These are phyloP conservation scores for Pheosia gnoma DNA, from an alignment of 2,888 invertebrate species.

Conservation along the genomic window DNA sequence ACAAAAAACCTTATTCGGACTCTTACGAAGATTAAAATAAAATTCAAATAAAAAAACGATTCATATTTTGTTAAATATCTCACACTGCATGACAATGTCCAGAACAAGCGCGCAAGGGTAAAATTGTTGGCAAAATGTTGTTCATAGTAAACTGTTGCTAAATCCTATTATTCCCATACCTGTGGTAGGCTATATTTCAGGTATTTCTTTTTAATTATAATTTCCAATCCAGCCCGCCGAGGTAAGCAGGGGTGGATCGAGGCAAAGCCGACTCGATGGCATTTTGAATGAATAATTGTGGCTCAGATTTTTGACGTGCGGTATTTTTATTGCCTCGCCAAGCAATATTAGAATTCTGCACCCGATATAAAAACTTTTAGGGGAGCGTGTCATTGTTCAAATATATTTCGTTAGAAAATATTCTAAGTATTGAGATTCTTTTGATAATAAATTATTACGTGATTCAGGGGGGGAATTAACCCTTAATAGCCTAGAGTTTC, in stretches of 20 bases:
- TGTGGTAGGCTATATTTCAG: too few relatives aligned
- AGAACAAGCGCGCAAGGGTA: too few relatives aligned
- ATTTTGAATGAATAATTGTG: constrained; percentile 78
- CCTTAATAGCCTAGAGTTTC: too few relatives aligned
- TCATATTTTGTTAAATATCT: too few relatives aligned
- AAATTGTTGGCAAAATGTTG: background rate
- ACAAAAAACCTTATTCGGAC: too few relatives aligned
- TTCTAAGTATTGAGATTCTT: background rate
- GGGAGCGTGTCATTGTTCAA: constrained; percentile 13
- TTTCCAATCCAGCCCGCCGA: background rate
- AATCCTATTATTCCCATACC: background rate
- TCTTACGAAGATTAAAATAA: too few relatives aligned
- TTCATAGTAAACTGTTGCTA: background rate
- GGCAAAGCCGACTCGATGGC: constrained; percentile 55
- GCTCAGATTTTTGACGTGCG: constrained; percentile 71
- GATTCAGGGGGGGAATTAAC: background rate
- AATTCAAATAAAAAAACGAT: too few relatives aligned
- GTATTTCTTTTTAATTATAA: background rate
- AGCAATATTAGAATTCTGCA: constrained; percentile 64
- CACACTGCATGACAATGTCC: too few relatives aligned
- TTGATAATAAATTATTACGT: background rate
- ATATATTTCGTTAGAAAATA: constrained; percentile 3
- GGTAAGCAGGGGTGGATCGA: constrained; percentile 30
- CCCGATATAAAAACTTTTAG: constrained; percentile 47
- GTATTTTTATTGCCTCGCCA: constrained; percentile 76